Evolutionary conservation across 2,797 vertebrate species (phyloP).

Genomic region (Channa striata): DNA sequence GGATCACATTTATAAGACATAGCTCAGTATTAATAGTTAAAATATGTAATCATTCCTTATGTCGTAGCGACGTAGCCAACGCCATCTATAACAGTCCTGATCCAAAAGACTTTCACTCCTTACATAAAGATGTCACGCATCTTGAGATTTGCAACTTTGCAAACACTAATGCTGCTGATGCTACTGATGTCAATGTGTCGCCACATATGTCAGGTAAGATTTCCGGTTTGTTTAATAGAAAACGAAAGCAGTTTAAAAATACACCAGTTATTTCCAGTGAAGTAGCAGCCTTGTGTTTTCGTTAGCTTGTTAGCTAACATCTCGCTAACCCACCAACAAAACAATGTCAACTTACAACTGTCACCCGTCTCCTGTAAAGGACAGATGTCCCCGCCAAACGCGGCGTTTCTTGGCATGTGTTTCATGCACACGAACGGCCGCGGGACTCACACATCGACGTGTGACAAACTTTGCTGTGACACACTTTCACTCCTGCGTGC

Average conservation of each 20-base stretch:
- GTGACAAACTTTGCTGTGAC: slow-evolving; percentile 50
- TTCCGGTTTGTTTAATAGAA: neutral
- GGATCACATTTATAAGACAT: no score
- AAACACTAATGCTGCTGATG: slow-evolving; percentile 1
- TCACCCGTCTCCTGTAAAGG: slow-evolving; percentile 18
- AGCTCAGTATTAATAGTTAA: no score
- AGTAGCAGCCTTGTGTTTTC: slow-evolving; percentile 37
- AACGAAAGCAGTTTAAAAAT: neutral
- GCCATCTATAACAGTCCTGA: neutral
- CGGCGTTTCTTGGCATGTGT: slow-evolving; percentile 17
- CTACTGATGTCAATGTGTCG: neutral
- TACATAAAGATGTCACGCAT: neutral
- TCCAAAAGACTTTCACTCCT: neutral
- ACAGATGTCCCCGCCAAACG: slow-evolving; percentile 6
- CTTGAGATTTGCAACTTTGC: slow-evolving; percentile 31
- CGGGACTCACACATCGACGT: neutral
- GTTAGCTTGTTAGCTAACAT: slow-evolving; percentile 66
- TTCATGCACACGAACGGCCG: neutral
- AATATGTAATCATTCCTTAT: no score
- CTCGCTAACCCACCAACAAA: slow-evolving; percentile 50
- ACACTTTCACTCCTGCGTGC: slow-evolving; percentile 42
- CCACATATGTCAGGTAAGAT: neutral
- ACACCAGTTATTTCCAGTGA: slow-evolving; percentile 25
- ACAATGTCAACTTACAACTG: slow-evolving; percentile 62
- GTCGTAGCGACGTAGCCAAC: neutral